A percentile compares a stretch with the other conserved stretches of the same genome.
Evolutionary conservation across 2,113 vertebrate species (phyloP).

Genomic region (Mobula hypostoma): DNA sequence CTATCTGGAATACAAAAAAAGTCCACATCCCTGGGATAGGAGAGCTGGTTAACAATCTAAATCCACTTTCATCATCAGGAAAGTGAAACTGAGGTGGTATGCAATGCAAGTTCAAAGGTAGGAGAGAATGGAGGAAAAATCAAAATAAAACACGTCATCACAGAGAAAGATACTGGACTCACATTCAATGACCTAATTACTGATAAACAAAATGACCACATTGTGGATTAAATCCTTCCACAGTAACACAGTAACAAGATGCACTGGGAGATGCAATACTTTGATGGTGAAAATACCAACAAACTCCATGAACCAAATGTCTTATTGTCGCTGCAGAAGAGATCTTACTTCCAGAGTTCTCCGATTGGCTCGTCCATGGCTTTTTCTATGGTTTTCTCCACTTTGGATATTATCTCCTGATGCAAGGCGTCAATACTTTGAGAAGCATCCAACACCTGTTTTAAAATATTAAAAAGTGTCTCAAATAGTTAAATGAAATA

Average conservation of each 20-base stretch:
- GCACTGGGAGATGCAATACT: not conserved
- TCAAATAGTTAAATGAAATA: not conserved
- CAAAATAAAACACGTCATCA: no score
- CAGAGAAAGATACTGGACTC: not conserved
- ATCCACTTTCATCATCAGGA: not conserved
- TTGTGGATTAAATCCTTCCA: not conserved
- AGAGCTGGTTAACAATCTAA: not conserved
- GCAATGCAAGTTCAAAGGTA: not conserved
- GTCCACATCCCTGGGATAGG: not conserved
- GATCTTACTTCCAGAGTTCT: conserved; percentile 72
- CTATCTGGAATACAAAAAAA: not conserved
- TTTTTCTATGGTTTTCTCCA: conserved; percentile 53
- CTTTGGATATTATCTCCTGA: conserved; percentile 57
- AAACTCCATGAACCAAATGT: not conserved
- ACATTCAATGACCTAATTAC: not conserved
- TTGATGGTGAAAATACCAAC: no score
- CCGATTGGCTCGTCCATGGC: conserved; percentile 57
- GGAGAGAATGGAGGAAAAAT: not conserved
- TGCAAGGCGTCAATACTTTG: conserved; percentile 73
- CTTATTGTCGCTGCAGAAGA: not conserved
- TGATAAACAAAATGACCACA: not conserved
- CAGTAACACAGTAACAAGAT: not conserved
- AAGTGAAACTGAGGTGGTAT: not conserved
- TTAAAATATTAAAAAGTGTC: not conserved
- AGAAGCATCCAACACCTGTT: conserved; percentile 74